Evolutionary conservation across 2,888 invertebrate genomes (phyloP).

Genomic region (Sesia bembeciformis): DNA sequence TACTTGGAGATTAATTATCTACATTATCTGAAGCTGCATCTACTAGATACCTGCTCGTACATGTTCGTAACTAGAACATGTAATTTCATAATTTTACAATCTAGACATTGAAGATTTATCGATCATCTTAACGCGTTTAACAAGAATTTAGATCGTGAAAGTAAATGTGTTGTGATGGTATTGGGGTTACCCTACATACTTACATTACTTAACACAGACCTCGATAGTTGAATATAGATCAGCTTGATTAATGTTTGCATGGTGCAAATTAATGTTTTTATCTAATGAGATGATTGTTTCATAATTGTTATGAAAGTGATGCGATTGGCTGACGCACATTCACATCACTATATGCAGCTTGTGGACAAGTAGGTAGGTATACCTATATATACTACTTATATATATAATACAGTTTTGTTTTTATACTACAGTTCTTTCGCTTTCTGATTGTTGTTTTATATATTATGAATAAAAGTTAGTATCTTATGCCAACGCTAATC

Average conservation of each 20-base stretch:
- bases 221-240: constrained; percentile 13
- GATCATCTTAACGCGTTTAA: constrained; percentile 9
- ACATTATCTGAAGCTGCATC: background rate
- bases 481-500: too few relatives aligned
- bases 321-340: background rate
- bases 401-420: too few relatives aligned
- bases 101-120: constrained; percentile 8
- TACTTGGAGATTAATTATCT: too few relatives aligned
- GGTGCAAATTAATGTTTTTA: constrained; percentile 11
- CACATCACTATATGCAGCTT: too few relatives aligned
- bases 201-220: constrained; percentile 16
- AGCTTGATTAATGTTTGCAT: constrained; percentile 21
- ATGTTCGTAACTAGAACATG: background rate
- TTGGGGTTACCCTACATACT: background rate
- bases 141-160: constrained; percentile 33
- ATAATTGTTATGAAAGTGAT: background rate
- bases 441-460: too few relatives aligned
- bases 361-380: too few relatives aligned
- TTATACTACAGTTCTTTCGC: too few relatives aligned
- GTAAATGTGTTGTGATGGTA: constrained; percentile 12
- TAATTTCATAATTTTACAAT: background rate
- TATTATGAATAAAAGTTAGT: too few relatives aligned
- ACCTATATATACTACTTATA: too few relatives aligned
- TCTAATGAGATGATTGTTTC: constrained; percentile 8
- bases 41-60: background rate